These are phyloP conservation scores for Amniataba percoides DNA, from an alignment of 2,797 vertebrate species.

Conservation along the genomic window DNA sequence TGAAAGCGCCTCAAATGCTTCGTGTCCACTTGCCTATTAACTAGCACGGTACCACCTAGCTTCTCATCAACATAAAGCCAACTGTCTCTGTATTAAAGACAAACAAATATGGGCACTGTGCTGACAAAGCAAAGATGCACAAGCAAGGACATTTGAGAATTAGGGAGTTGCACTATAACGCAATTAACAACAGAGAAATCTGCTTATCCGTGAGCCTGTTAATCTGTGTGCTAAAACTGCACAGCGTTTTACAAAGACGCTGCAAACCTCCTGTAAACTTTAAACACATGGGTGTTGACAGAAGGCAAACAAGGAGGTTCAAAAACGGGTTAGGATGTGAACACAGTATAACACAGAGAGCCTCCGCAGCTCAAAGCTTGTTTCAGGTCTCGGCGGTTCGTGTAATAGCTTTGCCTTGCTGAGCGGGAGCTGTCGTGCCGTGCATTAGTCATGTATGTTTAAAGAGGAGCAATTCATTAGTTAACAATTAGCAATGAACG, in stretches of 20 bases:
- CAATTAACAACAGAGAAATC: slow-evolving; percentile 36
- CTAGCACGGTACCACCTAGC: slow-evolving; percentile 1
- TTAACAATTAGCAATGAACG: slow-evolving; percentile 54
- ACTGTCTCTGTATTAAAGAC: slow-evolving; percentile 12
- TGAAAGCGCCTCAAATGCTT: slow-evolving; percentile 39
- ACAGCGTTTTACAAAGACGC: slow-evolving; percentile 13
- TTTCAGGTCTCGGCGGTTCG: slow-evolving; percentile 36
- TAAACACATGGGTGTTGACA: slow-evolving; percentile 44
- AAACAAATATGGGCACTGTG: slow-evolving; percentile 5
- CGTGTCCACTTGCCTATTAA: slow-evolving; percentile 58
- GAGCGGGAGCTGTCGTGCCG: slow-evolving; percentile 44
- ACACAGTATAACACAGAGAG: slow-evolving; percentile 38
- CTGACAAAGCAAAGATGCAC: background rate
- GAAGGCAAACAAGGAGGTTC: slow-evolving; percentile 45
- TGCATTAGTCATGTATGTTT: slow-evolving; percentile 58
- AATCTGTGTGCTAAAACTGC: slow-evolving; percentile 30
- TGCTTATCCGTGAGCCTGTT: slow-evolving; percentile 32
- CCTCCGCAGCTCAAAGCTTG: slow-evolving; percentile 36
- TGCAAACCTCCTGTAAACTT: slow-evolving; percentile 28
- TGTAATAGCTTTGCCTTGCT: slow-evolving; percentile 35
- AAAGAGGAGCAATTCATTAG: slow-evolving; percentile 54
- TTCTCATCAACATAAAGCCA: slow-evolving; percentile 33
- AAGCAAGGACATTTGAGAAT: slow-evolving; percentile 31
- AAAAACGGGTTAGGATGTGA: slow-evolving; percentile 33
- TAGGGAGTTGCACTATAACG: slow-evolving; percentile 24